phyloP scores from a whole-genome alignment of 1,140 invertebrate genomes.

The Drosophila truncata region DNA sequence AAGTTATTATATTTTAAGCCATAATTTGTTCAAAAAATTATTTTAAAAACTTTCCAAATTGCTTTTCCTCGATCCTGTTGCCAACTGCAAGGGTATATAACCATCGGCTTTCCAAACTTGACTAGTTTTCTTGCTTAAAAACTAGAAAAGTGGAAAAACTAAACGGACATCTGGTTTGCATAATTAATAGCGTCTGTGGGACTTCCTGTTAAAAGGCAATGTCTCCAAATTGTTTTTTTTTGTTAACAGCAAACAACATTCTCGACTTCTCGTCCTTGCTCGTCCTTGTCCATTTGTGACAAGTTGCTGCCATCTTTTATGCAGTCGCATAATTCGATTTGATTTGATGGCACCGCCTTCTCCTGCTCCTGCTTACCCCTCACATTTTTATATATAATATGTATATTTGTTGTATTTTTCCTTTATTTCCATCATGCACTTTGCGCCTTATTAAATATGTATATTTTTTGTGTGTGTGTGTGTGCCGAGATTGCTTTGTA shows the following conservation, averaged over 20 bases:
- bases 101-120: neutral
- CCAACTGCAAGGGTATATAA: neutral
- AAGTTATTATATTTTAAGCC: too few species aligned
- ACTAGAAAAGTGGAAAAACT: neutral
- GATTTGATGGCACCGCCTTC: conserved; percentile 16
- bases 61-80: too few species aligned
- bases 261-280: conserved; percentile 1
- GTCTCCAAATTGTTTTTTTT: neutral
- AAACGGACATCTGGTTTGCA: conserved; percentile 4
- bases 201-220: conserved; percentile 13
- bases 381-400: neutral
- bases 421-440: conserved; percentile 49
- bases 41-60: too few species aligned
- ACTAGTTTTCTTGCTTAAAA: neutral
- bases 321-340: conserved; percentile 52
- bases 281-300: conserved; percentile 34
- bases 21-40: too few species aligned
- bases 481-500: conserved; percentile 54
- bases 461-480: conserved; percentile 28
- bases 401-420: neutral
- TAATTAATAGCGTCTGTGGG: conserved; percentile 4
- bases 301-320: conserved; percentile 41
- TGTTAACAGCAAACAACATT: conserved; percentile 4
- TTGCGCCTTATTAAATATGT: conserved; percentile 73
- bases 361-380: neutral